Evolutionary conservation across 2,797 vertebrate genomes (phyloP).

Genomic region (Betta splendens): DNA sequence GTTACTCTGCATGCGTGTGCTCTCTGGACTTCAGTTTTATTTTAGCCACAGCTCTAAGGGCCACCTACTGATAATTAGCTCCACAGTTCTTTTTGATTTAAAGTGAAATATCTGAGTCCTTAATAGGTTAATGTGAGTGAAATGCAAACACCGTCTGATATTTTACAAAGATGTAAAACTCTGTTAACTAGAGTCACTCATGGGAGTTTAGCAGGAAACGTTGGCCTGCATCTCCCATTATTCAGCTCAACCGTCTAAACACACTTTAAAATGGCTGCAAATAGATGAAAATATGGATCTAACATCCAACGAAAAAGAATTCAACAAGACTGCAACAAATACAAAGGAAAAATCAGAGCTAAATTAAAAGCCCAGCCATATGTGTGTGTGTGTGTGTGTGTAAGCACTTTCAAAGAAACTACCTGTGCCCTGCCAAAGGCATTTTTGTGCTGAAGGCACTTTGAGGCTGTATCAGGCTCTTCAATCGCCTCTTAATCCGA

Average conservation of each 20-base stretch:
- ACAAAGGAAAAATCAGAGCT: constrained; percentile 60
- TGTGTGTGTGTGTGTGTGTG: constrained; percentile 44
- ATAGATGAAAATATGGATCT: constrained; percentile 51
- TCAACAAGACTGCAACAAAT: constrained; percentile 53
- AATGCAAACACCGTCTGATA: constrained; percentile 63
- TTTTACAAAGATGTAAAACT: constrained; percentile 69
- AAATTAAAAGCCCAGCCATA: constrained; percentile 68
- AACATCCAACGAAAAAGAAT: constrained; percentile 41
- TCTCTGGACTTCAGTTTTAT: constrained; percentile 26
- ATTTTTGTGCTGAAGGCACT: constrained; percentile 77
- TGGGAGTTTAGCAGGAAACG: constrained; percentile 58
- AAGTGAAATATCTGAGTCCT: constrained; percentile 15
- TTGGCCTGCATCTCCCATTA: constrained; percentile 59
- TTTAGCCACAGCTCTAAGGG: not conserved
- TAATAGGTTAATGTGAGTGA: constrained; percentile 21
- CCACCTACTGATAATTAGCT: constrained; percentile 2
- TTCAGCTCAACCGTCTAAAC: constrained; percentile 39
- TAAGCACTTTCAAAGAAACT: constrained; percentile 74
- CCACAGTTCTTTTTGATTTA: constrained; percentile 5
- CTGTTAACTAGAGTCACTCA: constrained; percentile 59
- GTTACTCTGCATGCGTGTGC: constrained; percentile 43
- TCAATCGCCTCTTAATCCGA: constrained; percentile 80
- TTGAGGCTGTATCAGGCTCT: constrained; percentile 80
- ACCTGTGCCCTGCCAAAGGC: constrained; percentile 79
- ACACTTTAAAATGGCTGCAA: constrained; percentile 44